Evolutionary conservation across 2,797 vertebrate species (phyloP).

Genomic region (Ibycter americanus): DNA sequence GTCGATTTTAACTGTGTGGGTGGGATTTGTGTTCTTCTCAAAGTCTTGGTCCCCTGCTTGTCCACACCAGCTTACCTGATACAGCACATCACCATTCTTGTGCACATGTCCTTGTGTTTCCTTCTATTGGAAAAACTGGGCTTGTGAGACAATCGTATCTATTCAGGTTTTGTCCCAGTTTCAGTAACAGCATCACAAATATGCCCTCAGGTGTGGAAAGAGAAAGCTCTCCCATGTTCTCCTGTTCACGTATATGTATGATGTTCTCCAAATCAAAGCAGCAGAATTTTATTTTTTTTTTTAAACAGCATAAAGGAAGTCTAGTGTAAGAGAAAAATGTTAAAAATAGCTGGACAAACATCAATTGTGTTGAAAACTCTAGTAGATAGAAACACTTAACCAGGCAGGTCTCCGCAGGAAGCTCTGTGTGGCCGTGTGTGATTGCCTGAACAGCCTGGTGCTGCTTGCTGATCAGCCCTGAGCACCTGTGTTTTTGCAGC

Average conservation of each 20-base stretch:
- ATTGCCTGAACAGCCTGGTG: not conserved
- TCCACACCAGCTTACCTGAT: rapidly evolving
- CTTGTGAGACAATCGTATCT: not conserved
- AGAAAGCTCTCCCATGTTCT: not conserved
- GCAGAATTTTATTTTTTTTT: not conserved
- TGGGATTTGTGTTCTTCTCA: not conserved
- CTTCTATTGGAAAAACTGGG: not conserved
- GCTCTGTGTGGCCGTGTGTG: not conserved
- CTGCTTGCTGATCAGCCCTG: not conserved
- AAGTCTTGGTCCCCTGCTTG: not conserved
- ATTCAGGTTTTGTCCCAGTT: not conserved
- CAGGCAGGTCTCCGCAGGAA: not conserved
- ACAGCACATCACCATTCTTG: not conserved
- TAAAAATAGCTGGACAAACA: not conserved
- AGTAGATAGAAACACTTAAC: not conserved
- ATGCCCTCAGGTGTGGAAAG: not conserved
- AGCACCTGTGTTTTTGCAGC: not conserved
- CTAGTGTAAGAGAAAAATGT: not conserved
- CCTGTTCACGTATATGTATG: not conserved
- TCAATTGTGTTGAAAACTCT: not conserved
- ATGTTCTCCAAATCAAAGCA: not conserved
- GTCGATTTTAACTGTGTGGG: not conserved
- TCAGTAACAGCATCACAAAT: not conserved
- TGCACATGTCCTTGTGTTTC: not conserved
- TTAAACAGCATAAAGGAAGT: not conserved